Percentiles rank a stretch among this genome's conserved stretches.
Evolutionary conservation across 1,140 invertebrate species (phyloP).

Genomic region (Xylocopa sonorina): DNA sequence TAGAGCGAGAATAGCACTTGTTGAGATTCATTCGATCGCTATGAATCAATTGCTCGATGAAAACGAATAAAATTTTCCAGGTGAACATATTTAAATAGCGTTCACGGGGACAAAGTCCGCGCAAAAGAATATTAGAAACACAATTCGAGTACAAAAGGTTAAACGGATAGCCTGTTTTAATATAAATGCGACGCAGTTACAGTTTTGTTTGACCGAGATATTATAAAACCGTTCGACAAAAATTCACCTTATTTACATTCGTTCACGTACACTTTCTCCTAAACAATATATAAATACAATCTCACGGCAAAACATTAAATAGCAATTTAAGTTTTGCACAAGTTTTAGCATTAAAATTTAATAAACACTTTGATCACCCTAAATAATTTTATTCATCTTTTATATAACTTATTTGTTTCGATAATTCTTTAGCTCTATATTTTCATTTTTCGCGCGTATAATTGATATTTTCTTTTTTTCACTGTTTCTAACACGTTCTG

Average conservation of each 20-base stretch:
- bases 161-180: background rate
- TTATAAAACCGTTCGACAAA: background rate
- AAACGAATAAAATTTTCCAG: background rate
- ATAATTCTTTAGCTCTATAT: slow-evolving; percentile 36
- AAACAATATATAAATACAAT: slow-evolving; percentile 34
- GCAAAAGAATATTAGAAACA: background rate
- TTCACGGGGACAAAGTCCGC: background rate
- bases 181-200: slow-evolving; percentile 12
- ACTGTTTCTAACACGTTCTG: slow-evolving; percentile 30
- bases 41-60: background rate
- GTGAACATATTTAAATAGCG: background rate
- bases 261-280: background rate
- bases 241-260: slow-evolving; percentile 31
- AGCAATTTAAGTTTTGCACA: slow-evolving; percentile 18
- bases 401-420: slow-evolving; percentile 39
- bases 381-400: slow-evolving; percentile 30
- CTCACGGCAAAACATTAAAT: slow-evolving; percentile 16
- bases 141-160: slow-evolving; percentile 26
- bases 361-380: slow-evolving; percentile 7
- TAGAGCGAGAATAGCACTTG: background rate
- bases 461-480: slow-evolving; percentile 28
- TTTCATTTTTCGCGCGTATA: slow-evolving; percentile 29
- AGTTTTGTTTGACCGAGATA: background rate
- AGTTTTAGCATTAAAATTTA: slow-evolving; percentile 26
- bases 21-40: background rate